phyloP scores from a whole-genome alignment of 2,888 invertebrate genomes.

The Deilephila porcellus region DNA sequence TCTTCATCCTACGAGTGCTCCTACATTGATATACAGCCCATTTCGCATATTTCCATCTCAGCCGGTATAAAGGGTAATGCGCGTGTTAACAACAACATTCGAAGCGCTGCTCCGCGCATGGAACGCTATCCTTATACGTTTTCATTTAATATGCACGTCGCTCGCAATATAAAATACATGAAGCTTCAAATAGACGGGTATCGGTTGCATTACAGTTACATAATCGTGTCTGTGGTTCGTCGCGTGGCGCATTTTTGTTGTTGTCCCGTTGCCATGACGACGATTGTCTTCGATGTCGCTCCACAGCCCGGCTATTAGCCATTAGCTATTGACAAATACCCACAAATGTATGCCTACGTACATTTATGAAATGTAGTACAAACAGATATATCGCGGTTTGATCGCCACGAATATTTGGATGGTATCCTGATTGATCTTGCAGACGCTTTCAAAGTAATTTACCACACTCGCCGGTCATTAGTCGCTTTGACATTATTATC shows the following conservation, averaged over 20 bases:
- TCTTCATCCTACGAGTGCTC: not conserved
- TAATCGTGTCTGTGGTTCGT: conserved; percentile 38
- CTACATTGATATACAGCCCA: conserved; percentile 6
- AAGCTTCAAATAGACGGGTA: conserved; percentile 22
- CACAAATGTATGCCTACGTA: conserved; percentile 50
- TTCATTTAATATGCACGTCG: conserved; percentile 17
- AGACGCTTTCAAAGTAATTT: conserved; percentile 52
- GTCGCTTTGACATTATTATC: conserved; percentile 28
- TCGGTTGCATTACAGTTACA: conserved; percentile 37
- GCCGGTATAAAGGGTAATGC: not conserved
- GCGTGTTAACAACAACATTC: conserved; percentile 10
- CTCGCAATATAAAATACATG: conserved; percentile 20
- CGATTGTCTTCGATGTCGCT: conserved; percentile 75
- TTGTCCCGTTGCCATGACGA: conserved; percentile 66
- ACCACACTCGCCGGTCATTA: conserved; percentile 44
- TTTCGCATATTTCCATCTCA: not conserved
- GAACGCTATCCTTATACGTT: conserved; percentile 1
- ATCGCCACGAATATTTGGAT: conserved; percentile 63
- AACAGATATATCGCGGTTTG: conserved; percentile 63
- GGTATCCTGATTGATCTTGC: conserved; percentile 59
- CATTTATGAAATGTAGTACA: conserved; percentile 58
- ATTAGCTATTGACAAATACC: conserved; percentile 79
- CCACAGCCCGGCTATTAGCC: conserved; percentile 72
- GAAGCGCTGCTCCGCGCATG: not conserved
- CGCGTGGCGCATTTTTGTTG: conserved; percentile 64